These are phyloP conservation scores for Geodia barretti DNA, from an alignment of 37 sponge, comb jelly and placozoan species.

Conservation along the genomic window DNA sequence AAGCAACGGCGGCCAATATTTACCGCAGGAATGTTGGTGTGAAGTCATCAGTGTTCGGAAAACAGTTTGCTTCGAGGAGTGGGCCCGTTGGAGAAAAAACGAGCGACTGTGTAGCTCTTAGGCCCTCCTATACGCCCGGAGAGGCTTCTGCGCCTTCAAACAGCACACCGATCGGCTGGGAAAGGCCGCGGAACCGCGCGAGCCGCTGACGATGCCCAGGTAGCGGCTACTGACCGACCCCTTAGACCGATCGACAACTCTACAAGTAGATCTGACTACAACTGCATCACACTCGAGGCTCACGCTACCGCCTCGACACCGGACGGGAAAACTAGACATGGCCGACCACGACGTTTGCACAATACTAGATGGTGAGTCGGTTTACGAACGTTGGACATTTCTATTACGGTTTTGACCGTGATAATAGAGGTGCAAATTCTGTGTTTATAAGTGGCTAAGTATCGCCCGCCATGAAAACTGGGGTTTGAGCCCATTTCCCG, in stretches of 20 bases:
- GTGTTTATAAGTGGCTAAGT: no score
- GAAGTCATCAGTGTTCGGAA: no score
- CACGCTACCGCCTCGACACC: neutral
- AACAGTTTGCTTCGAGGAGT: no score
- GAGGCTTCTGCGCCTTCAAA: neutral
- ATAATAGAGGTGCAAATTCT: no score
- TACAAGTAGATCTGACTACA: neutral
- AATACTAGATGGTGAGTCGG: neutral
- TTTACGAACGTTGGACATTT: no score
- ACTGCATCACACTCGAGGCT: neutral
- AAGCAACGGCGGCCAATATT: no score
- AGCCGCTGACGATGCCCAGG: neutral
- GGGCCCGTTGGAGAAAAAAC: no score
- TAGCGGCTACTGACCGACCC: neutral
- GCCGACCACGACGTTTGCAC: slow-evolving; percentile 1
- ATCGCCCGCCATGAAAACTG: no score
- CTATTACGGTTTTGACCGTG: no score
- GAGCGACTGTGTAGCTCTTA: no score
- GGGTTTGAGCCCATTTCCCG: no score
- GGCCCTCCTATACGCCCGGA: no score
- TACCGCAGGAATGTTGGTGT: neutral
- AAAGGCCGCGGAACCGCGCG: neutral
- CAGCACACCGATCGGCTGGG: neutral
- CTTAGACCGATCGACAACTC: neutral
- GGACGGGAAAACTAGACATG: neutral